Percentiles rank a stretch among this genome's conserved stretches.
phyloP scores from a whole-genome alignment of 30 jellyfish, hydroid and myxozoan genomes.

The Hydractinia symbiolongicarpus region DNA sequence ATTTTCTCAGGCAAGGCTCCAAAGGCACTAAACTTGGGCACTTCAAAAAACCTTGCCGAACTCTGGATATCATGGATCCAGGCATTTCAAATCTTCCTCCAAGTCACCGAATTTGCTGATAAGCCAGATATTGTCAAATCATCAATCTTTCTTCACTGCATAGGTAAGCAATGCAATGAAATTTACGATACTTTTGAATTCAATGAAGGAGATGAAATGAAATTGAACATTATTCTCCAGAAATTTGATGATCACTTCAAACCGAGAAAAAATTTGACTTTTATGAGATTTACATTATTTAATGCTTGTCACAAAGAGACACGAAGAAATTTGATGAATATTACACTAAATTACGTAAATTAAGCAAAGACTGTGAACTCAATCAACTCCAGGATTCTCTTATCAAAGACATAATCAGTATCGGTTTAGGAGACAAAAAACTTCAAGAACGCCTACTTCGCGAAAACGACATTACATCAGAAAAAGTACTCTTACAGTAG shows the following conservation, averaged over 20 bases:
- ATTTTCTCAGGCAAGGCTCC: slow-evolving; percentile 34
- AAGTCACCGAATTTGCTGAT: not conserved
- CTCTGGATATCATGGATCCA: slow-evolving; percentile 39
- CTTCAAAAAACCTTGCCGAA: slow-evolving; percentile 38
- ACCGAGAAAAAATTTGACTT: slow-evolving; percentile 44
- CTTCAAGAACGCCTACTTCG: slow-evolving; percentile 56
- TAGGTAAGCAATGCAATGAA: slow-evolving; percentile 18
- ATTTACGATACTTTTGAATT: slow-evolving; percentile 5
- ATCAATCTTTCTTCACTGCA: slow-evolving; percentile 10
- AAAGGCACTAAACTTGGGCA: slow-evolving; percentile 34
- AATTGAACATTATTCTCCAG: too few species aligned
- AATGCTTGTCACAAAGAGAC: slow-evolving; percentile 35
- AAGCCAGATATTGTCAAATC: slow-evolving; percentile 25
- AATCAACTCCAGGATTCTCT: slow-evolving; percentile 43
- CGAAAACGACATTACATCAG: slow-evolving; percentile 38
- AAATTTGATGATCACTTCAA: slow-evolving; percentile 18
- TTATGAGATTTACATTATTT: slow-evolving; percentile 46
- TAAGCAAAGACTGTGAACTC: slow-evolving; percentile 54
- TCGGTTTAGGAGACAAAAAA: slow-evolving; percentile 42
- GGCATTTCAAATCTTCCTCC: slow-evolving; percentile 37
- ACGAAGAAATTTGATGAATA: not conserved
- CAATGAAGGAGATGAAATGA: too few species aligned
- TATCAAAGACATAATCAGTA: slow-evolving; percentile 51
- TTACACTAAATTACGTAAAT: slow-evolving; percentile 44
- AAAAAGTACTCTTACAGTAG: slow-evolving; percentile 7